A percentile compares a stretch with the other conserved stretches of the same genome.
These are phyloP conservation scores for Heptascelio sp. DNA, from an alignment of 2,888 invertebrate species.

Conservation along the genomic window DNA sequence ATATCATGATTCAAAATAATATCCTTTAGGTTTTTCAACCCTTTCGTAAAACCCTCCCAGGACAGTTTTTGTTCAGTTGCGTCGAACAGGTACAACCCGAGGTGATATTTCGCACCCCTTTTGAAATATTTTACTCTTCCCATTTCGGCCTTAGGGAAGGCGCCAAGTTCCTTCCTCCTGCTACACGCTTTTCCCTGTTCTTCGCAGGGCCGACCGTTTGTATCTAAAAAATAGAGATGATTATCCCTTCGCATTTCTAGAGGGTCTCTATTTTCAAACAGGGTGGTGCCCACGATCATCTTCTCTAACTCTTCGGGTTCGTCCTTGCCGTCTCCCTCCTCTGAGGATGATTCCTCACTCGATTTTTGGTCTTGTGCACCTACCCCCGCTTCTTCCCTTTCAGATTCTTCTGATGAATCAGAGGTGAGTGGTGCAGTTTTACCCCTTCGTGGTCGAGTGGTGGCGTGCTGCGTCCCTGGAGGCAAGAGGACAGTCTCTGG, in stretches of 20 bases:
- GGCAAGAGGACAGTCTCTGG: too few relatives aligned
- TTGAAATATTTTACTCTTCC: neutral
- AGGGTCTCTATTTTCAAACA: conserved; percentile 2
- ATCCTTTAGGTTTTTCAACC: neutral
- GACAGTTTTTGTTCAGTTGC: too few relatives aligned
- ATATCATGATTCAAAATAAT: neutral
- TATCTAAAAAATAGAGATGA: neutral
- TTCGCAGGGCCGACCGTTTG: neutral
- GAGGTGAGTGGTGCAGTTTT: too few relatives aligned
- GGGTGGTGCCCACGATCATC: too few relatives aligned
- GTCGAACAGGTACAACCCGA: neutral
- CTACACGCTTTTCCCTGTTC: neutral
- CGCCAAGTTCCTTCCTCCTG: neutral
- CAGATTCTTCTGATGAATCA: too few relatives aligned
- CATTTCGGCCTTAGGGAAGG: neutral
- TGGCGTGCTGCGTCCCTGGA: too few relatives aligned
- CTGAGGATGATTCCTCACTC: too few relatives aligned
- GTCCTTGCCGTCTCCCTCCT: too few relatives aligned
- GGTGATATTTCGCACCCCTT: neutral
- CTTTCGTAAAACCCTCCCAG: neutral
- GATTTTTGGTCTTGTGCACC: too few relatives aligned
- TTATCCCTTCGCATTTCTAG: neutral
- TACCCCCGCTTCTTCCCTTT: too few relatives aligned
- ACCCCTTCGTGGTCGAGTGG: too few relatives aligned
- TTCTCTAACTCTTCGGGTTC: too few relatives aligned